Evolutionary conservation across 2,113 vertebrate genomes (phyloP), one percentile per base, ranked within the genome.

Genomic region (Megaceryle maxima): DNA sequence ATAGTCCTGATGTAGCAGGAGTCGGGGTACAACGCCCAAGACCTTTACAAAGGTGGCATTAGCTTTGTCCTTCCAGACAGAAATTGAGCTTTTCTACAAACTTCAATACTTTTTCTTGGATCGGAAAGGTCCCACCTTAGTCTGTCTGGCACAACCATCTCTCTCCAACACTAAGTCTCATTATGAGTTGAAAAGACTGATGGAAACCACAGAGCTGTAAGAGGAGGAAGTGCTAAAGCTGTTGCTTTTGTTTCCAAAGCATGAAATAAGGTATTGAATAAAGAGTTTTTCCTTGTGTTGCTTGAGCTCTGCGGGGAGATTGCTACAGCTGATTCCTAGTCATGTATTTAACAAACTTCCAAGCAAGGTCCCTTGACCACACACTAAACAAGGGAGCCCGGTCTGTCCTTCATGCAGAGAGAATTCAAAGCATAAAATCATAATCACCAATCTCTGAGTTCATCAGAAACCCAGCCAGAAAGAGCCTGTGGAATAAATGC

Each of bases 181-280:
- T 79, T 87, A 72, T 18, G 62, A 79, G 77, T 64, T 84, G 73
- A 95, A 96, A 96, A 91, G 60, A 50, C 68, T 75, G 73, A 78
- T 0, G 11, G 83, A 94, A 92, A 96, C 70, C 6, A 1, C 21
- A 2, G 6, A 29, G 57, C 74, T 89, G 69, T 64, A 79, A 94
- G 72, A 94, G 81, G 50, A 87, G 93, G 95, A 96, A 96, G 92
- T 60, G 80, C 77, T 92, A 83, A 93, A 31, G 50, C 75, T 84
- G 80, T 78, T 93, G 88, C 82, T 90, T 79, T 81, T 83, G 75
- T 95, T 95, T 94, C 88, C 74, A 85, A 78, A 89, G 74, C 69
- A 73, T 79, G 93, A 97, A 95, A 72, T 89, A 89, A 82, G 51
- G 69, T 91, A 82, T 83, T 95, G 91, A 96, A 97, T 94, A 96